Evolutionary conservation across 2,888 invertebrate genomes (phyloP), one percentile per base, ranked within the genome.

Genomic region (Tenthredo mesomela): DNA sequence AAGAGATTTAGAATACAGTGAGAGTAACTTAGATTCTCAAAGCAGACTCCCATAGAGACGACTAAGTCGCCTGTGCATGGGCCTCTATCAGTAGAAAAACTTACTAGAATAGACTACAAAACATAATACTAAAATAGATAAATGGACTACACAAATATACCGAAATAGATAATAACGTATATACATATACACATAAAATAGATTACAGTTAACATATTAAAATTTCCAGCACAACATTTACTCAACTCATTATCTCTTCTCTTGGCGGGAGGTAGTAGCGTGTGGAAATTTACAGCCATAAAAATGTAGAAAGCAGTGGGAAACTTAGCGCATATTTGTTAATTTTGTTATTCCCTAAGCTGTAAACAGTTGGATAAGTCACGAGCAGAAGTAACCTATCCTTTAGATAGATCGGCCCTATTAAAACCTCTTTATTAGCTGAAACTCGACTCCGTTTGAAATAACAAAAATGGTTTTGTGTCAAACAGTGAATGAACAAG

Each of bases 401-500:
- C 43, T 73, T 43, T 21, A 18, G 21, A 21, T 43, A 77, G 50
- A 77, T 25, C 18, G 9, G n/a, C 54, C 18, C 29, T 37, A 80
- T 80, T 80, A 15, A 43, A 25, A 43, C 21, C 25, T n/a, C 50
- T 6, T n/a, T 61, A 21, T 9, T 10, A 9, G 4, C 61, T 25
- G 1, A 33, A 15, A 54, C 1, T 15, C n/a, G 0, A 37, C 15
- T 29, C 40, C 25, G n/a, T 40, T 80, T 5, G n/a, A 70, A 29
- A 40, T 33, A 82, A 82, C 47, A 21, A 67, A 67, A 70, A 67
- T 47, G 47, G 0, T 67, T 70, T 82, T 65, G 43, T 61, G 84
- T 87, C 86, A 90, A 90, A 21, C 89, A 91, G 89, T 90, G 89
- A 88, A 90, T 89, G 87, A 89, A 89, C 88, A 88, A 89, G 88